Evolutionary conservation across 2,797 vertebrate genomes (phyloP).

Genomic region (Anguilla anguilla): DNA sequence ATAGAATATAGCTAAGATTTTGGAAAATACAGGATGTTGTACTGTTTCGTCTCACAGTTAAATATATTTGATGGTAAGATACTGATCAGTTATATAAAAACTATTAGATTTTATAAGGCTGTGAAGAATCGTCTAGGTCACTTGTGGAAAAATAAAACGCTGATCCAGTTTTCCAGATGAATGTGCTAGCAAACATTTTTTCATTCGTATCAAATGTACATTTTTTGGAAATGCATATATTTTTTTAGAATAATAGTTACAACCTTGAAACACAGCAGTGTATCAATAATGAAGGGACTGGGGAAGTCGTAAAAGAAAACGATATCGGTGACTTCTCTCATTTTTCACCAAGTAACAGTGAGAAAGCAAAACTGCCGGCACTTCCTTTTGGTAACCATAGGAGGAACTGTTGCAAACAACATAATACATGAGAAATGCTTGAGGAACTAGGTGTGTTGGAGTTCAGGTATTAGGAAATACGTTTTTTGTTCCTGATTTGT

Average conservation of each 20-base stretch:
- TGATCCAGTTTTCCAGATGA: no score
- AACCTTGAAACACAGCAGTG: background rate
- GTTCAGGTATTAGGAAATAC: background rate
- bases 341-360: slow-evolving; percentile 10
- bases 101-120: no score
- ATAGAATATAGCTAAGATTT: background rate
- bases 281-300: background rate
- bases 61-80: no score
- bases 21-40: background rate
- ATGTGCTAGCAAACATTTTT: background rate
- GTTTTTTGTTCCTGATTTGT: background rate
- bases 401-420: background rate
- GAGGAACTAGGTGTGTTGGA: slow-evolving; percentile 6
- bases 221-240: background rate
- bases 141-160: no score
- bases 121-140: no score
- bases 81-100: no score
- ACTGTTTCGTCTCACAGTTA: background rate
- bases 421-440: background rate
- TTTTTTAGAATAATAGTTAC: background rate
- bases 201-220: background rate
- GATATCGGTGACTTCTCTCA: background rate
- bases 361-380: slow-evolving; percentile 5
- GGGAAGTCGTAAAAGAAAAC: background rate
- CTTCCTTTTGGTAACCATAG: background rate